A percentile compares a stretch with the other conserved stretches of the same genome.
Conservation (phyloP, 2,113 vertebrate species). For the Carassius gibelio region DNA sequence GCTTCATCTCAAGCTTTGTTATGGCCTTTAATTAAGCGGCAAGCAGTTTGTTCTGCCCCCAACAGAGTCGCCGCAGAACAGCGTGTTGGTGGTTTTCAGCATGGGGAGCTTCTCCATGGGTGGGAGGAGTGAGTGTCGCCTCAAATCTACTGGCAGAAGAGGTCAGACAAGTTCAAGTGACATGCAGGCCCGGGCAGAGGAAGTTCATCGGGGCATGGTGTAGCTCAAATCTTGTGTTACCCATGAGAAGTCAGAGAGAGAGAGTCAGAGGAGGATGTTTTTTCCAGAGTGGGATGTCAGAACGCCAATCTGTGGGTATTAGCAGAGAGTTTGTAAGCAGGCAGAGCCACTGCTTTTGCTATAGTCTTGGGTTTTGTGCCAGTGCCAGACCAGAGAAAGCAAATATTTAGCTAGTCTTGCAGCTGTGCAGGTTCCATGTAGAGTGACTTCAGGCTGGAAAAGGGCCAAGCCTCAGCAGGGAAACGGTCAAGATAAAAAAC, state of each 20-base stretch:
- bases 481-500: slow-evolving; percentile 57
- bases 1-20: slow-evolving; percentile 65
- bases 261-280: slow-evolving; percentile 28
- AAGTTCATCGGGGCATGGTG: slow-evolving; percentile 49
- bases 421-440: slow-evolving; percentile 58
- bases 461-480: slow-evolving; percentile 48
- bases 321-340: slow-evolving; percentile 43
- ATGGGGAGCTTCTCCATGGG: slow-evolving; percentile 36
- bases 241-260: slow-evolving; percentile 46
- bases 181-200: slow-evolving; percentile 39
- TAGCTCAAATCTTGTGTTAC: slow-evolving; percentile 30
- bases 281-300: slow-evolving; percentile 35
- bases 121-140: slow-evolving; percentile 38
- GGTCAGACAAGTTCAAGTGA: slow-evolving; percentile 44
- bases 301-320: slow-evolving; percentile 49
- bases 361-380: slow-evolving; percentile 56
- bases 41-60: slow-evolving; percentile 69
- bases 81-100: slow-evolving; percentile 46
- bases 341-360: slow-evolving; percentile 53
- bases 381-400: slow-evolving; percentile 59
- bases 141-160: slow-evolving; percentile 38
- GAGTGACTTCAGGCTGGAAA: slow-evolving; percentile 52
- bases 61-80: slow-evolving; percentile 59
- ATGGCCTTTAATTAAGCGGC: slow-evolving; percentile 73
- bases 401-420: slow-evolving; percentile 61